A percentile compares a stretch with the other conserved stretches of the same genome.
phyloP scores from a whole-genome alignment of 2,113 vertebrate species.

The Chlamydotis undulata region DNA sequence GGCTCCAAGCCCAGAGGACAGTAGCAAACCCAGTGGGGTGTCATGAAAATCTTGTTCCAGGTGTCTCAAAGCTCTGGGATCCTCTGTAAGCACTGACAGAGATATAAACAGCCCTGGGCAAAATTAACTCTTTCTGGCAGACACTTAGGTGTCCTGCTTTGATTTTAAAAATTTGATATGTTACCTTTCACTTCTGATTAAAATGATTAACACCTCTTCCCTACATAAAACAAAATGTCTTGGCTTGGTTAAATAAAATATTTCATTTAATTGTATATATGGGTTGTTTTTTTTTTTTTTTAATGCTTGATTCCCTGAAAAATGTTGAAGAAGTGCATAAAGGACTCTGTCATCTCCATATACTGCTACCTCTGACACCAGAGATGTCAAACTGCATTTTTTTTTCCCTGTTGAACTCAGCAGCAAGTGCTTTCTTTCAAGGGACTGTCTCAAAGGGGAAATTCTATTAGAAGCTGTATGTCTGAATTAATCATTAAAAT shows the following conservation, averaged over 20 bases:
- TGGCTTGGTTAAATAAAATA: neutral
- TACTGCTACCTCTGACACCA: neutral
- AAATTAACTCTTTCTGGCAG: neutral
- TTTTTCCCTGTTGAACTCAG: neutral
- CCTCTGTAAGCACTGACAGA: neutral
- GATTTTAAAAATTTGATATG: neutral
- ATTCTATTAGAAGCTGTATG: neutral
- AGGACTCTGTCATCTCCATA: neutral
- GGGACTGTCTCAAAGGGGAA: neutral
- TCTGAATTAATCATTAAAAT: neutral
- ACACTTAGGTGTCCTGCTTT: neutral
- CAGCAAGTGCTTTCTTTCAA: neutral
- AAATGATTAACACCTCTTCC: neutral
- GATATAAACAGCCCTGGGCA: neutral
- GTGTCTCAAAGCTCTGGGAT: neutral
- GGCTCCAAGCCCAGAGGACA: neutral
- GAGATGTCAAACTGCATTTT: neutral
- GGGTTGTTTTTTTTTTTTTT: neutral
- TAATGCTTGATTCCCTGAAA: neutral
- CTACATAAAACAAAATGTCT: neutral
- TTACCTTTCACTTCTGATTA: neutral
- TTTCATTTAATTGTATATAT: neutral
- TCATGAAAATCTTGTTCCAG: neutral
- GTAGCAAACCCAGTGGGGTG: neutral
- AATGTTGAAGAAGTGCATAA: neutral